phyloP scores from a whole-genome alignment of 2,113 vertebrate species.

The Podocnemis expansa region DNA sequence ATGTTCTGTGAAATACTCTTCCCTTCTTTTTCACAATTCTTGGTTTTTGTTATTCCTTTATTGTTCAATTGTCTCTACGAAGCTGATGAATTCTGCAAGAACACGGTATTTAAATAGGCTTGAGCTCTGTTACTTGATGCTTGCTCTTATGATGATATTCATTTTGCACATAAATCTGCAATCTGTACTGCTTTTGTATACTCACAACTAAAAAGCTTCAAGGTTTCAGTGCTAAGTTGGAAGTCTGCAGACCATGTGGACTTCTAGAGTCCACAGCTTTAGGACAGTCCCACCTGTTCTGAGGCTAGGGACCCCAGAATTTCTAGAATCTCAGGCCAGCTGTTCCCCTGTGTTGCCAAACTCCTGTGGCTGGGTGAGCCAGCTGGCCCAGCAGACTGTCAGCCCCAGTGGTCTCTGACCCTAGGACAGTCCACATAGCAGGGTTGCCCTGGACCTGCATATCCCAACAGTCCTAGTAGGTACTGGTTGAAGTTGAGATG shows the following conservation, averaged over 20 bases:
- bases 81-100: slow-evolving; percentile 25
- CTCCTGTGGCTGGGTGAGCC: not conserved
- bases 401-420: not conserved
- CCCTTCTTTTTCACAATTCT: slow-evolving; percentile 65
- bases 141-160: slow-evolving; percentile 3
- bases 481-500: not conserved
- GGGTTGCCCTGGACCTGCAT: not conserved
- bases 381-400: not conserved
- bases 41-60: slow-evolving; percentile 56
- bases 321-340: not conserved
- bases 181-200: slow-evolving; percentile 27
- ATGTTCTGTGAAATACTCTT: slow-evolving; percentile 32
- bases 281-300: not conserved
- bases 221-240: not conserved
- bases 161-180: slow-evolving; percentile 19
- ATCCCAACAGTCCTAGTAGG: too few relatives aligned
- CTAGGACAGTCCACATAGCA: not conserved
- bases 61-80: slow-evolving; percentile 65
- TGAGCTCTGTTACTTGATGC: slow-evolving; percentile 44
- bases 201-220: not conserved
- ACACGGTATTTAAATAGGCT: not conserved
- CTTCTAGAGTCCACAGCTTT: not conserved
- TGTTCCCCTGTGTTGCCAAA: not conserved
- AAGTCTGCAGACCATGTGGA: not conserved
- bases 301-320: not conserved